A percentile compares a stretch with the other conserved stretches of the same genome.
Conservation (phyloP, 2,113 vertebrate genomes). For the Hyperoodon ampullatus region DNA sequence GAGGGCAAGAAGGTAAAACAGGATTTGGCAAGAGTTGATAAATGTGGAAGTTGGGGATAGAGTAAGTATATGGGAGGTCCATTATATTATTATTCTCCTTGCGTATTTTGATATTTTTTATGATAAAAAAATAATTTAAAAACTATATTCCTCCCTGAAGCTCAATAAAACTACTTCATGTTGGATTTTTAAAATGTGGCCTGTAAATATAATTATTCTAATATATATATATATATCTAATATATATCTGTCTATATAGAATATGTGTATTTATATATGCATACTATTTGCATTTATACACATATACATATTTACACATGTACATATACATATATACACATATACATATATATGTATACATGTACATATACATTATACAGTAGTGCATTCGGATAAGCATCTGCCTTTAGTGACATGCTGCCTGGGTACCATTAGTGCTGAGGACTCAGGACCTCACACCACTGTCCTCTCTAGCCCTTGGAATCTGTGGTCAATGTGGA, state of each 20-base stretch:
- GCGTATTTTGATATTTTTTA: neutral
- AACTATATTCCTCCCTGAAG: neutral
- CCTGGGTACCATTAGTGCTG: neutral
- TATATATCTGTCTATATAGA: neutral
- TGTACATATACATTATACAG: neutral
- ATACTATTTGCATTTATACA: neutral
- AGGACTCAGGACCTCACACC: neutral
- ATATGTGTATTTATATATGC: neutral
- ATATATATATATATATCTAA: neutral
- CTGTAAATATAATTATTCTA: neutral
- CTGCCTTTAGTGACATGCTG: neutral
- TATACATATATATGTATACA: neutral
- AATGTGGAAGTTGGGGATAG: neutral
- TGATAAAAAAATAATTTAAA: neutral
- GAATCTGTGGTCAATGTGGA: neutral
- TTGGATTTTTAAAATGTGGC: neutral
- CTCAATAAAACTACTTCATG: neutral
- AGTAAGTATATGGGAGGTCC: neutral
- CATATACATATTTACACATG: no score
- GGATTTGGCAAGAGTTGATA: neutral
- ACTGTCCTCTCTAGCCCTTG: neutral
- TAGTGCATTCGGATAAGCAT: neutral
- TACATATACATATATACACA: no score
- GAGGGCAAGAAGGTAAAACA: neutral
- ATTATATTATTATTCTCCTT: neutral